Evolutionary conservation across 92 coral and sea anemone species (phyloP).

Genomic region (Meandrina meandrites): DNA sequence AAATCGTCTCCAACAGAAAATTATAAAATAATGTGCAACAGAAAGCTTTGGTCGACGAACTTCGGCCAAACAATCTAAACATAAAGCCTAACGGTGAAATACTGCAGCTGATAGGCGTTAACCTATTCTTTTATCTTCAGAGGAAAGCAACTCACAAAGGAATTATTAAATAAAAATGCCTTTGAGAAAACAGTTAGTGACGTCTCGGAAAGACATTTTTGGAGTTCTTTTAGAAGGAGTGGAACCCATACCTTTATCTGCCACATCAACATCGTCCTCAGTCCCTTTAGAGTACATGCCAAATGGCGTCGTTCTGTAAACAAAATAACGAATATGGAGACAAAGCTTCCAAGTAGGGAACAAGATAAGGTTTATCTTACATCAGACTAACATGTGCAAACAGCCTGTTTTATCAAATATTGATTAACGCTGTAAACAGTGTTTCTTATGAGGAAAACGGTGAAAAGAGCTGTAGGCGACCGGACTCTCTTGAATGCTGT

Average conservation of each 20-base stretch:
- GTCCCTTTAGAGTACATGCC: conserved; percentile 61
- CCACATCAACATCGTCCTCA: conserved; percentile 39
- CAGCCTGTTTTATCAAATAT: too few relatives aligned
- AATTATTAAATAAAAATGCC: not conserved
- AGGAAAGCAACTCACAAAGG: not conserved
- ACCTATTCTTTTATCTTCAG: not conserved
- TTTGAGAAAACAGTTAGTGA: not conserved
- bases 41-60: not conserved
- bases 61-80: not conserved
- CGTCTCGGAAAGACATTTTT: not conserved
- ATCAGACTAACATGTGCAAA: too few relatives aligned
- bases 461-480: too few relatives aligned
- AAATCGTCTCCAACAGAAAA: not conserved
- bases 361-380: too few relatives aligned
- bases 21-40: not conserved
- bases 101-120: too few relatives aligned
- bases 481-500: not conserved
- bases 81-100: too few relatives aligned
- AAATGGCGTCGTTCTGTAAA: conserved; percentile 79
- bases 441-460: too few relatives aligned
- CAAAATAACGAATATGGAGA: not conserved
- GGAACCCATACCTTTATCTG: conserved; percentile 11
- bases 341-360: too few relatives aligned
- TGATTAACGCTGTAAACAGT: too few relatives aligned
- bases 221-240: not conserved